A percentile compares a stretch with the other conserved stretches of the same genome.
Conservation (phyloP, 2,113 vertebrate genomes). For the Platichthys flesus region DNA sequence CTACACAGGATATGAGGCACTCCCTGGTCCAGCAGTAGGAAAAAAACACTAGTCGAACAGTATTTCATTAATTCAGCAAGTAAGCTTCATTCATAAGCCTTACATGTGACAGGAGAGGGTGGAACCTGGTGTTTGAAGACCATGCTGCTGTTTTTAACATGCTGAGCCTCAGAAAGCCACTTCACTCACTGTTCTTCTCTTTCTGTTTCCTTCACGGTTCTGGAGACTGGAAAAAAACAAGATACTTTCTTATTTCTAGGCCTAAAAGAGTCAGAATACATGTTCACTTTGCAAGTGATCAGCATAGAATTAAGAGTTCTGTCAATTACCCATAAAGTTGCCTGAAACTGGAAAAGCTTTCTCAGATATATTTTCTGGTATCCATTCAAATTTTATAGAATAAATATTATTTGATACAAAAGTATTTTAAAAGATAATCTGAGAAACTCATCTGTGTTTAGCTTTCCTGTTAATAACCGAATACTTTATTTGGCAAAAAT, state of each 20-base stretch:
- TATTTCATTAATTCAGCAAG: slow-evolving; percentile 58
- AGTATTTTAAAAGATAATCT: background rate
- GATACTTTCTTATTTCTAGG: too few relatives aligned
- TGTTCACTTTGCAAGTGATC: background rate
- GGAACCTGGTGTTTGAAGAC: slow-evolving; percentile 35
- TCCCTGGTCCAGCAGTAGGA: slow-evolving; percentile 53
- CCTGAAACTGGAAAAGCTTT: background rate
- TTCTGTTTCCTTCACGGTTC: background rate
- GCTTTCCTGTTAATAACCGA: background rate
- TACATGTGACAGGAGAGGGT: slow-evolving; percentile 28
- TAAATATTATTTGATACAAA: background rate
- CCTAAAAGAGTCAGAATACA: too few relatives aligned
- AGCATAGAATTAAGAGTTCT: background rate
- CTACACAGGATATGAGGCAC: slow-evolving; percentile 47
- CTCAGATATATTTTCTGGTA: background rate
- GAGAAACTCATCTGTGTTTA: background rate
- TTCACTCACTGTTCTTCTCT: background rate
- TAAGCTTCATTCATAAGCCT: slow-evolving; percentile 54
- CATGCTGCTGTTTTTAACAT: slow-evolving; percentile 52
- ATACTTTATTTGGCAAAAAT: background rate
- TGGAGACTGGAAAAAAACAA: background rate
- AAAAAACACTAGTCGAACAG: slow-evolving; percentile 45
- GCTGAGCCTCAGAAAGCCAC: slow-evolving; percentile 24
- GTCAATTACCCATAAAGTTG: background rate
- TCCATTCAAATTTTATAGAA: background rate